A percentile compares a stretch with the other conserved stretches of the same genome.
Evolutionary conservation across 2,113 vertebrate genomes (phyloP).

Genomic region (Prochilodus magdalenae): DNA sequence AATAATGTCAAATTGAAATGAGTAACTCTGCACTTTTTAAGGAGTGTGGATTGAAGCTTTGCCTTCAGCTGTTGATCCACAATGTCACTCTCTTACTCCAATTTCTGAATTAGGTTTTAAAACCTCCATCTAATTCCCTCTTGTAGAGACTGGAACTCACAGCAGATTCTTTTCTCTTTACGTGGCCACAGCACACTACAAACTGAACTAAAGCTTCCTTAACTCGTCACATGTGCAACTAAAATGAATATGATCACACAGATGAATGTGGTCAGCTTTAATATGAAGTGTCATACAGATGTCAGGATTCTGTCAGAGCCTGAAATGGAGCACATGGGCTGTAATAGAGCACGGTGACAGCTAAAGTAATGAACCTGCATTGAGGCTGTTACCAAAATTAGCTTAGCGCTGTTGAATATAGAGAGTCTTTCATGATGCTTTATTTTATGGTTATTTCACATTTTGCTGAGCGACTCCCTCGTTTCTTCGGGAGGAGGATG

Average conservation of each 20-base stretch:
- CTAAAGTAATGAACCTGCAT: slow-evolving; percentile 36
- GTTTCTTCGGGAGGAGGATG: slow-evolving; percentile 20
- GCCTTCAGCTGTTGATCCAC: too few species aligned
- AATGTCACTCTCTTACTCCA: neutral
- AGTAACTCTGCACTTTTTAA: too few species aligned
- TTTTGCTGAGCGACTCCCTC: slow-evolving; percentile 6
- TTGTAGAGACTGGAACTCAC: neutral
- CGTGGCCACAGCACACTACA: neutral
- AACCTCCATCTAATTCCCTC: neutral
- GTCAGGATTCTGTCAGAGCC: slow-evolving; percentile 33
- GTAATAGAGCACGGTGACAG: slow-evolving; percentile 28
- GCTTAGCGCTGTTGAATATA: slow-evolving; percentile 22
- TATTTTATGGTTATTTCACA: slow-evolving; percentile 35
- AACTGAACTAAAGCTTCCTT: neutral
- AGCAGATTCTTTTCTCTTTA: neutral
- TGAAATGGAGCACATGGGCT: slow-evolving; percentile 18
- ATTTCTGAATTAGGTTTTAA: neutral
- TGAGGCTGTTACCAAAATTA: slow-evolving; percentile 41
- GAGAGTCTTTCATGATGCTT: slow-evolving; percentile 20
- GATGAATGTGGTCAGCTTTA: slow-evolving; percentile 35
- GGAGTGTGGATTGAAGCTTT: too few species aligned
- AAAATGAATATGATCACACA: slow-evolving; percentile 23
- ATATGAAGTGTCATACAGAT: slow-evolving; percentile 32
- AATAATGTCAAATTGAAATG: too few species aligned
- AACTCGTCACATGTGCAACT: neutral